A percentile compares a stretch with the other conserved stretches of the same genome.
Evolutionary conservation across 2,113 vertebrate genomes (phyloP).

Genomic region (Ochotona curzoniae): DNA sequence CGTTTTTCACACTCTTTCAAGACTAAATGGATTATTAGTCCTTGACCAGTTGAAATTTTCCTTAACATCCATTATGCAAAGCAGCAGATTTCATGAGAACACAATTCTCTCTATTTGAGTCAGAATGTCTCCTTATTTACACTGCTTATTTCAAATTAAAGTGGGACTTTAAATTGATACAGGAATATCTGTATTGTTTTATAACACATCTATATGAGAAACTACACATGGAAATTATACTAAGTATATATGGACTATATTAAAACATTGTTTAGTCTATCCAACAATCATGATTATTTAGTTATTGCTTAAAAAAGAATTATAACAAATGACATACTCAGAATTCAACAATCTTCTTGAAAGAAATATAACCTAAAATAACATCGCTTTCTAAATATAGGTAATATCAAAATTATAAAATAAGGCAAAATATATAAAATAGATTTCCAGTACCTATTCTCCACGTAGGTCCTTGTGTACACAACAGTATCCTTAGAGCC

Average conservation of each 20-base stretch:
- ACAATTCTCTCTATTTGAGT: background rate
- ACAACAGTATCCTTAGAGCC: slow-evolving; percentile 74
- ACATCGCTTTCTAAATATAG: background rate
- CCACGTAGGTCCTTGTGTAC: slow-evolving; percentile 82
- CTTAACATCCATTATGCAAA: background rate
- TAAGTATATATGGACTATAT: background rate
- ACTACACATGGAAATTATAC: background rate
- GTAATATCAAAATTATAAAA: slow-evolving; percentile 46
- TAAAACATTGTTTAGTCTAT: background rate
- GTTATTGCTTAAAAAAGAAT: background rate
- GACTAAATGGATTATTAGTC: background rate
- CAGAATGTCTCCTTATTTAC: background rate
- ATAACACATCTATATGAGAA: background rate
- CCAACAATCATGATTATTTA: background rate
- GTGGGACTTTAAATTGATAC: background rate
- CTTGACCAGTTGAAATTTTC: background rate
- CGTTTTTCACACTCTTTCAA: background rate
- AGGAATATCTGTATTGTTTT: background rate
- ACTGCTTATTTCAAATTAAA: slow-evolving; percentile 36
- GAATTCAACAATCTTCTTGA: background rate
- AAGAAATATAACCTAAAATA: slow-evolving; percentile 16
- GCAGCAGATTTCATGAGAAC: background rate
- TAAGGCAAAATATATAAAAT: slow-evolving; percentile 43
- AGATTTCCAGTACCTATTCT: slow-evolving; percentile 78
- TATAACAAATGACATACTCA: background rate